These are phyloP conservation scores for Eubasilissa splendida DNA, from an alignment of 2,888 invertebrate species.

Conservation along the genomic window DNA sequence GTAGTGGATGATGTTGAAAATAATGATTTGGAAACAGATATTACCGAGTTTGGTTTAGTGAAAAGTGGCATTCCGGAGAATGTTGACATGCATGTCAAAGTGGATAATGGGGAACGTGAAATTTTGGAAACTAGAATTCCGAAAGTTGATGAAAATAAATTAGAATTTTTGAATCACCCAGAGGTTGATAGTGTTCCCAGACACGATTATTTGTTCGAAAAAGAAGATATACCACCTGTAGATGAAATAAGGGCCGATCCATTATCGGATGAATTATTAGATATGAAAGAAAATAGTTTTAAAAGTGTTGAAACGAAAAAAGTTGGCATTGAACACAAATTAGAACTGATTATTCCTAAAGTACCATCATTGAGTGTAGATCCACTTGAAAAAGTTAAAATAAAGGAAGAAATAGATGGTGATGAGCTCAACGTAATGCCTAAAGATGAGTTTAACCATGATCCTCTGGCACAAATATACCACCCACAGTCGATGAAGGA, in stretches of 20 bases:
- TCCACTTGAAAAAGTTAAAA: conserved; percentile 69
- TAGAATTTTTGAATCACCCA: conserved; percentile 44
- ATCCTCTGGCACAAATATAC: conserved; percentile 69
- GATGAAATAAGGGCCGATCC: conserved; percentile 53
- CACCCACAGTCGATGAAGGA: conserved; percentile 62
- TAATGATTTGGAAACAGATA: conserved; percentile 70
- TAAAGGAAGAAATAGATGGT: conserved; percentile 71
- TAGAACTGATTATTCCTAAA: conserved; percentile 77
- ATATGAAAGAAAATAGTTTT: conserved; percentile 39
- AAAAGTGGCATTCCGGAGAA: conserved; percentile 34
- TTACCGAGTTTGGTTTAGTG: conserved; percentile 67
- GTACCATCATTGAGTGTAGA: conserved; percentile 73
- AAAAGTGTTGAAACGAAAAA: conserved; percentile 26
- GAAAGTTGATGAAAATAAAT: conserved; percentile 33
- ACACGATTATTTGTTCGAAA: conserved; percentile 47
- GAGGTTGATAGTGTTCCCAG: conserved; percentile 28
- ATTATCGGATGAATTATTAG: conserved; percentile 50
- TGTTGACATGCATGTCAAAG: conserved; percentile 43
- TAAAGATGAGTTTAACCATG: conserved; percentile 70
- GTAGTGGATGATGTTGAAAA: conserved; percentile 71
- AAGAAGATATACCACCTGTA: conserved; percentile 40
- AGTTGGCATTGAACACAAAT: conserved; percentile 69
- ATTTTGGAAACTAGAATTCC: conserved; percentile 18
- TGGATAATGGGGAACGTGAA: conserved; percentile 43
- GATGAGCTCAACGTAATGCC: conserved; percentile 69